Evolutionary conservation across 2,113 vertebrate genomes (phyloP), one percentile per base, ranked within the genome.

Genomic region (Amblyornis subalaris): DNA sequence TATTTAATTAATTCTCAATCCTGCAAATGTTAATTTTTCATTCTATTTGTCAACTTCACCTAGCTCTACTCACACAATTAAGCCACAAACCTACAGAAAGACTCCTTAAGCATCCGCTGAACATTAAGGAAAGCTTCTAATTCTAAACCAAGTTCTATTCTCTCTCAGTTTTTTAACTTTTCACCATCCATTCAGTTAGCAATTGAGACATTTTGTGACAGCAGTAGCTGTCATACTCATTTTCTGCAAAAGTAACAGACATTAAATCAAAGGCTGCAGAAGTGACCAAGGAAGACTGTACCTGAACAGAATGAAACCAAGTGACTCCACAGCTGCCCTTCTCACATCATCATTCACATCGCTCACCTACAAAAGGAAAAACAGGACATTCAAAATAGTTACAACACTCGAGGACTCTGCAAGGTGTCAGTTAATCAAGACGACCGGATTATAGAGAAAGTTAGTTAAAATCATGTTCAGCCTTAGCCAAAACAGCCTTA

Each of bases 271-370:
- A 90, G 31, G 44, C 51, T 60, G 28, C 19, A 53, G 28, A 78
- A 76, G 8, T 45, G 74, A 65, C 14, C 7, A 40, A 87, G 19
- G 74, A 80, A 85, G 45, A 85, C 6, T 55, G 96, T 99, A 99
- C 99, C 99, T 99, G 98, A 99, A 99, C 74, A 99, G 97, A 96
- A 99, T 99, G 97, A 99, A 99, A 53, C 99, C 99, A 83, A 99
- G 99, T 19, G 99, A 99, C 95, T 99, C 99, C 5, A 99, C 99
- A 33, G 99, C 99, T 78, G 99, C 99, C 69, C 99, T 98, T 58
- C 99, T 98, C 83, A 99, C 99, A 0, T 99, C 99, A 66, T 99
- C 99, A 20, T 99, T 99, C 86, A 99, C 99, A 50, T 99, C 99
- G 33, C 99, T 99, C 74, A 99, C 99, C 99, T 99, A 94, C 15